phyloP scores from a whole-genome alignment of 1,140 invertebrate species.

The Triops cancriformis region DNA sequence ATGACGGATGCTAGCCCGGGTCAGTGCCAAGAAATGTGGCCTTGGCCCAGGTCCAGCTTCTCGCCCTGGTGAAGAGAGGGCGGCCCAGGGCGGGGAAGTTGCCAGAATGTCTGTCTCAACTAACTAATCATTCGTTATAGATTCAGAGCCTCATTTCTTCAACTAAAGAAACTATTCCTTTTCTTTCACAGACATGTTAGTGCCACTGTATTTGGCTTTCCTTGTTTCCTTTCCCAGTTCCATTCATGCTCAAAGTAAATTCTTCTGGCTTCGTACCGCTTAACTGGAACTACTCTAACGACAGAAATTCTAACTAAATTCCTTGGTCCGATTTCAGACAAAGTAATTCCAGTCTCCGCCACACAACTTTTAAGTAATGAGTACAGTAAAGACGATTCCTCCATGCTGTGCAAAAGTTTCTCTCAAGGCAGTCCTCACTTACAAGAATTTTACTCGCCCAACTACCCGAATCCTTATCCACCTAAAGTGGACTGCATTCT shows the following conservation, averaged over 20 bases:
- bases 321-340: neutral
- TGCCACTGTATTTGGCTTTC: neutral
- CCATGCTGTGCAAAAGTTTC: slow-evolving; percentile 46
- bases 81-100: neutral
- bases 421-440: slow-evolving; percentile 45
- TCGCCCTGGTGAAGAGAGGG: neutral
- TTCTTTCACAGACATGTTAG: neutral
- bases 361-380: neutral
- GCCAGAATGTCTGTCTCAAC: neutral
- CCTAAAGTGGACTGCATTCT: slow-evolving; percentile 59
- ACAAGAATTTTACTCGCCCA: slow-evolving; percentile 62
- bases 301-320: neutral
- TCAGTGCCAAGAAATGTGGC: neutral
- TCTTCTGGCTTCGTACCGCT: neutral
- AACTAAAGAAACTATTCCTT: neutral
- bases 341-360: neutral
- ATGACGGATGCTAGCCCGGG: neutral
- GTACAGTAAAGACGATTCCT: neutral
- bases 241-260: neutral
- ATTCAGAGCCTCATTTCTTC: no score
- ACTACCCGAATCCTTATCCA: slow-evolving; percentile 59
- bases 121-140: neutral
- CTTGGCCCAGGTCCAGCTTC: neutral
- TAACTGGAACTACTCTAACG: neutral
- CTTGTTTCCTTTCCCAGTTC: neutral